Evolutionary conservation across 2,888 invertebrate species (phyloP), one percentile per base, ranked within the genome.

Genomic region (Tubiluchus corallicola): DNA sequence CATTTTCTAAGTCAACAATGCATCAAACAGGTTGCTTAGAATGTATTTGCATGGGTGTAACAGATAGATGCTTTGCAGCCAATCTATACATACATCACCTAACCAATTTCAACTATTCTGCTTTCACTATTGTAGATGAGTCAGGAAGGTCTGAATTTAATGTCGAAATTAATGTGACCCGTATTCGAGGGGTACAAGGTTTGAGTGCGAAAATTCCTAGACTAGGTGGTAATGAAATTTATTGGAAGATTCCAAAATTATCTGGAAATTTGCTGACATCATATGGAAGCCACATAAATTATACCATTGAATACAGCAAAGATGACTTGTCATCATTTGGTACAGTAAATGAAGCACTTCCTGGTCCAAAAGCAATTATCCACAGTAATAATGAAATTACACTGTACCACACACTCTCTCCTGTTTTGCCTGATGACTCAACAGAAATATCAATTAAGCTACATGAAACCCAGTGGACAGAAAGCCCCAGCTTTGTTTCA

Each of bases 11-110:
- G 9, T 9, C 29, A n/a, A n/a, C 5, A n/a, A 9, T n/a, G 29
- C 29, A 29, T n/a, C 9, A 9, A 9, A 29, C 9, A 9, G 29
- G 29, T n/a, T 29, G 29, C n/a, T n/a, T 29, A n/a, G 29, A 29
- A n/a, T 29, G 29, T 29, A n/a, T 29, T 29, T 29, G 29, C 29
- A 29, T 29, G 29, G 29, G 29, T n/a, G 29, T 29, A 9, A 29
- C 29, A 9, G n/a, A n/a, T n/a, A 29, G 29, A 29, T 29, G 29
- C 29, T 9, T n/a, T 9, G 29, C 29, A 9, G 29, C 29, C 29
- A n/a, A n/a, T 29, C 29, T 29, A 9, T 29, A 29, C 29, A 9
- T 29, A n/a, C 29, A n/a, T n/a, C 9, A 9, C 29, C 9, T 9
- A 9, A 9, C 9, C n/a, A 9, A 9, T 29, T n/a, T 9, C 29